Evolutionary conservation across 2,888 invertebrate species (phyloP), one percentile per base, ranked within the genome.

Genomic region (Drosophila lacicola): DNA sequence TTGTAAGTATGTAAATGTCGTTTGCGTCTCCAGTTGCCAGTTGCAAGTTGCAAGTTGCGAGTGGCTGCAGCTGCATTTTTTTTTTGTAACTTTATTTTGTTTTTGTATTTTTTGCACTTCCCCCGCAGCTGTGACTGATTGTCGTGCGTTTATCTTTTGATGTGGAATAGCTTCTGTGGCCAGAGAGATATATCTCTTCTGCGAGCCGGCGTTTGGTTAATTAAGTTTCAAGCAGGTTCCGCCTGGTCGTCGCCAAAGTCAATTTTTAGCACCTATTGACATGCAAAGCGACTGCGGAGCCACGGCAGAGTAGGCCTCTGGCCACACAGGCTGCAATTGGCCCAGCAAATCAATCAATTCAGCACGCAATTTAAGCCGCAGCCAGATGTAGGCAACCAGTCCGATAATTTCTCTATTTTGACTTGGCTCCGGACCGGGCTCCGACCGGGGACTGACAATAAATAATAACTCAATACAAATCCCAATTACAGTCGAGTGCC

Each of bases 391-490:
- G 77, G 66, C 69, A 77, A 47, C 51, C 58, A 37, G 53, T 61
- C 56, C 63, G 80, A 85, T 85, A 85, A 88, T 85, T 87, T 85
- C 88, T 87, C 82, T 85, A 88, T 85, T 85, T 85, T 84, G 87
- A 87, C 84, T 80, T 42, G 45, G 45, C 49, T 39, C 49, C 9
- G n/a, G 41, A 50, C 29, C 37, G 6, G 42, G 29, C 9, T 50
- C n/a, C 37, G 21, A 19, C 44, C 34, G 45, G 54, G 49, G 44
- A 62, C 73, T 71, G 86, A 74, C 87, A 81, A 85, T 87, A 87
- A 85, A 89, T 88, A 88, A 88, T 88, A 88, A 88, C 88, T 88
- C 88, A 88, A 88, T 88, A 89, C 82, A 84, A 88, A 89, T 86
- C 86, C 89, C 80, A 89, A 88, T 88, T 89, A 88, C 79, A 62